Evolutionary conservation across 2,113 vertebrate genomes (phyloP).

Genomic region (Eolophus roseicapilla): DNA sequence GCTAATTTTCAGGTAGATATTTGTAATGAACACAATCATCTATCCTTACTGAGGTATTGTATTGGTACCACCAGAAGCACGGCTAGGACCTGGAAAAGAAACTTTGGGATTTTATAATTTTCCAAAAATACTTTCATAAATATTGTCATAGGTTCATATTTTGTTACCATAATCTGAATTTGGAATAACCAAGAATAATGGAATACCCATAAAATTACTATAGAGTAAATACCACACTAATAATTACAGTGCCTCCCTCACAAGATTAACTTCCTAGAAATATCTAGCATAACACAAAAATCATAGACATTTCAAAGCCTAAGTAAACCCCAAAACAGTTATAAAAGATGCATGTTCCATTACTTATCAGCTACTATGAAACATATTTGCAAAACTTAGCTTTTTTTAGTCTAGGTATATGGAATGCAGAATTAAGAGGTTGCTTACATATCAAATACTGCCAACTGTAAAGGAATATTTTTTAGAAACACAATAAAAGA

Average conservation of each 20-base stretch:
- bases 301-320: not conserved
- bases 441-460: not conserved
- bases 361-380: not conserved
- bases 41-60: not conserved
- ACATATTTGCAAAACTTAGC: not conserved
- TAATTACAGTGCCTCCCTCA: not conserved
- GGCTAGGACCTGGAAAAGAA: not conserved
- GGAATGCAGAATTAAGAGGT: not conserved
- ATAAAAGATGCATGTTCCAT: not conserved
- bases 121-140: not conserved
- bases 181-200: not conserved
- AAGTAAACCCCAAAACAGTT: not conserved
- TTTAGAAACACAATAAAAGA: not conserved
- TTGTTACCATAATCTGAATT: not conserved
- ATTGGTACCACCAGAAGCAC: not conserved
- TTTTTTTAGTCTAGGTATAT: not conserved
- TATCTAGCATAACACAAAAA: not conserved
- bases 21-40: not conserved
- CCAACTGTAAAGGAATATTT: not conserved
- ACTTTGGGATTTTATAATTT: not conserved
- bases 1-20: not conserved
- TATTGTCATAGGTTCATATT: not conserved
- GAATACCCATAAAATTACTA: not conserved
- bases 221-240: not conserved
- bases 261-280: not conserved